Evolutionary conservation across 2,797 vertebrate genomes (phyloP).

Genomic region (Luscinia luscinia): DNA sequence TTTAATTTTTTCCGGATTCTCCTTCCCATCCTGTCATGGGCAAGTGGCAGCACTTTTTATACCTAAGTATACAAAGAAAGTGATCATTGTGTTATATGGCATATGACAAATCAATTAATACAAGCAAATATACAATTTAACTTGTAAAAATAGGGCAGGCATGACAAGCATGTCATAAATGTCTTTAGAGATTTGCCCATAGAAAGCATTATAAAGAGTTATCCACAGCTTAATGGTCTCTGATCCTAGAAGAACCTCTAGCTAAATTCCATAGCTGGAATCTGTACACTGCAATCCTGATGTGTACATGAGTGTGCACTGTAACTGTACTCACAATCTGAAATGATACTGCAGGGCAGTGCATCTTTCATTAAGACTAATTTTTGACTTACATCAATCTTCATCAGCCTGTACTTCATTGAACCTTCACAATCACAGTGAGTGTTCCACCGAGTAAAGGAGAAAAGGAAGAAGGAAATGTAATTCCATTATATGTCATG

Average conservation of each 20-base stretch:
- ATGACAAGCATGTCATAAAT: background rate
- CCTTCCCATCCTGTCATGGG: background rate
- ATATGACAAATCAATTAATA: background rate
- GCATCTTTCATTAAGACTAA: background rate
- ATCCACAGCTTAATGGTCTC: background rate
- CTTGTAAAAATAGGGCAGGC: background rate
- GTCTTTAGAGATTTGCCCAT: background rate
- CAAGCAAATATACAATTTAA: background rate
- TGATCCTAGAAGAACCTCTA: background rate
- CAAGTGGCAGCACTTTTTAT: background rate
- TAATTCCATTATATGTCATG: background rate
- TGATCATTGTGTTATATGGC: background rate
- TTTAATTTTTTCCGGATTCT: background rate
- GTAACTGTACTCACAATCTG: background rate
- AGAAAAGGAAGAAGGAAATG: background rate
- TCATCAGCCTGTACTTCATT: background rate
- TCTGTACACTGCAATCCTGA: background rate
- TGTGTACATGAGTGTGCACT: background rate
- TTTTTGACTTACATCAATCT: background rate
- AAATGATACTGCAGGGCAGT: background rate
- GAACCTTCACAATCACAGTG: background rate
- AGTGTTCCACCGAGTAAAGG: background rate
- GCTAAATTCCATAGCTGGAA: background rate
- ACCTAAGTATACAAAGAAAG: background rate
- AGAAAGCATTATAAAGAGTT: background rate